Conservation (phyloP, 2,113 vertebrate species). For the Crotalus tigris region DNA sequence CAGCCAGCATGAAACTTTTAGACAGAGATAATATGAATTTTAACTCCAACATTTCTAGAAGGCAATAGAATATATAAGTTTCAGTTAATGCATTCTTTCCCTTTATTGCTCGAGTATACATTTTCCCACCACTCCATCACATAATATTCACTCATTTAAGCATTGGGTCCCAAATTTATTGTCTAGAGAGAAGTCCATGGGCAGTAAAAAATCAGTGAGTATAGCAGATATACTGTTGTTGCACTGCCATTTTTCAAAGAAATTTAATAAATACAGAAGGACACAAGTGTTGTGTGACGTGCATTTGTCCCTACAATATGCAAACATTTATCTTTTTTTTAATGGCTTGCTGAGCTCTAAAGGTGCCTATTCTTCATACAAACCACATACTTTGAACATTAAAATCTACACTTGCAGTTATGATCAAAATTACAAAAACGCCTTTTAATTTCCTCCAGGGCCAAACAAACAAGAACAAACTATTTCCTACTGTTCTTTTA, state of each 20-base stretch:
- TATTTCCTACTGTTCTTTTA: constrained; percentile 57
- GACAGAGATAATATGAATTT: not conserved
- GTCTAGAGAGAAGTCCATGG: not conserved
- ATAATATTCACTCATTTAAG: not conserved
- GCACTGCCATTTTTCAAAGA: constrained; percentile 22
- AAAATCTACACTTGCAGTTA: constrained; percentile 57
- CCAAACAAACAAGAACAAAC: constrained; percentile 56
- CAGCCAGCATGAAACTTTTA: not conserved
- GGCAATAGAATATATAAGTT: not conserved
- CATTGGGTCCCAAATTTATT: not conserved
- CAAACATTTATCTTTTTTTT: constrained; percentile 45
- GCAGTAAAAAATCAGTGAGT: not conserved
- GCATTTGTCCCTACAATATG: constrained; percentile 44
- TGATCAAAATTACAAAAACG: constrained; percentile 56
- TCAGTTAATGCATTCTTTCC: not conserved
- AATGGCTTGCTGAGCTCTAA: constrained; percentile 52
- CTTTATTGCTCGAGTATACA: not conserved
- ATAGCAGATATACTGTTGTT: not conserved
- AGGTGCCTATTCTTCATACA: constrained; percentile 51
- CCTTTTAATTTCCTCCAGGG: constrained; percentile 61
- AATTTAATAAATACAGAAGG: constrained; percentile 29
- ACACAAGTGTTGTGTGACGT: constrained; percentile 37
- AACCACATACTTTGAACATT: constrained; percentile 46
- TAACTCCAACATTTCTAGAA: not conserved
- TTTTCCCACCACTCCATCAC: not conserved